Evolutionary conservation across 2,797 vertebrate genomes (phyloP), one percentile per base, ranked within the genome.

Genomic region (Paramormyrops hopkinsi): DNA sequence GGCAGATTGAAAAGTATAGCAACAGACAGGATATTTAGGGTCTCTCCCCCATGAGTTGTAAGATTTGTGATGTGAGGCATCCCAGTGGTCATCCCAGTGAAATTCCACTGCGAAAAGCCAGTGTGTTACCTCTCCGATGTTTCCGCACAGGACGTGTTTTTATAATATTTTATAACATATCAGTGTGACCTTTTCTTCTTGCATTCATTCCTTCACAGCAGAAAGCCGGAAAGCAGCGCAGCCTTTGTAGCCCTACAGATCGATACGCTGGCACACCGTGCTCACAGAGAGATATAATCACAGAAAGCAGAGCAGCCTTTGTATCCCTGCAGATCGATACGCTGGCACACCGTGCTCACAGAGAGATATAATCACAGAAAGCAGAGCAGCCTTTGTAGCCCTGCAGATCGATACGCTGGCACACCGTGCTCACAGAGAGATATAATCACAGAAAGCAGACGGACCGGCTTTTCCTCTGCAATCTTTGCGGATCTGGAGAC

Each of bases 161-260:
- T 56, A 37, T 41, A 19, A 41, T n/a, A 44, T 56, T 86, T 46
- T 9, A n/a, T n/a, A 33, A 33, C 33, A 33, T 33, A 33, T 86
- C 85, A 56, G 85, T 0, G 25, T 54, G 85, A 86, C 85, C 85
- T 86, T 86, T 86, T 86, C 33, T 86, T 86, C 51, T 51, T 14
- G 12, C 25, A 29, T 86, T 86, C 50, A 53, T 53, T 54, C 50
- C 25, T 54, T 54, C 29, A 86, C 14, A 17, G 84, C 25, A 33
- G 41, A 86, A 56, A n/a, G 12, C 51, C 33, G 29, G 22, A 87
- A 37, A 56, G 9, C 19, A 33, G 46, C 1, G 44, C 44, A 46
- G 44, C 6, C 44, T 46, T 46, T 46, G 44, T 46, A 46, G 0
- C 44, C 44, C 5, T 46, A 6, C 44, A 6, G 44, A 46, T 46